Conservation (phyloP, 2,113 vertebrate genomes). For the Pluvialis apricaria region DNA sequence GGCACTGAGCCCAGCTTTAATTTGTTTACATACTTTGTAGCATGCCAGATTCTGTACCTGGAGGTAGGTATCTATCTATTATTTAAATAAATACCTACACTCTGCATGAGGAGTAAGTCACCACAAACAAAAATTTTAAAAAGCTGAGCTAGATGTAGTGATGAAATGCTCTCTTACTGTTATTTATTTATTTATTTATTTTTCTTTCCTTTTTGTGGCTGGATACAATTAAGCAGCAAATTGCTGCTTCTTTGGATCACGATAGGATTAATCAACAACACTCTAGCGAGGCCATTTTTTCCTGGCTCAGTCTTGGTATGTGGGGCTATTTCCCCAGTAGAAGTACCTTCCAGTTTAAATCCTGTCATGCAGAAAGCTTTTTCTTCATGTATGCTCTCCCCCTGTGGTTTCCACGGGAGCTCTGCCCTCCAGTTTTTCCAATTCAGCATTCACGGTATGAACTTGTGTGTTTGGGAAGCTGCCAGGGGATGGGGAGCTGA, state of each 20-base stretch:
- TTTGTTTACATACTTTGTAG: conserved; percentile 16
- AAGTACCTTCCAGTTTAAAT: conserved; percentile 49
- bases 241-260: neutral
- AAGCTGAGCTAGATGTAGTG: neutral
- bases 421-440: conserved; percentile 56
- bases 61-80: conserved; percentile 1
- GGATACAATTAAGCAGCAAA: conserved; percentile 21
- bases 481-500: conserved; percentile 32
- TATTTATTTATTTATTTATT: neutral
- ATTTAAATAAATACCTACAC: conserved; percentile 12
- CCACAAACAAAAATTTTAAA: neutral
- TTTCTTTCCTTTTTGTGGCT: neutral
- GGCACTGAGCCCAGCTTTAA: conserved; percentile 18
- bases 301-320: neutral
- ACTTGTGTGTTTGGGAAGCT: conserved; percentile 40
- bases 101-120: neutral
- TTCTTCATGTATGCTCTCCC: conserved; percentile 24
- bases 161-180: neutral
- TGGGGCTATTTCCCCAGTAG: conserved; percentile 43
- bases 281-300: neutral
- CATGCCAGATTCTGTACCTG: neutral
- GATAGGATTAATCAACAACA: conserved; percentile 22
- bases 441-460: conserved; percentile 52
- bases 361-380: conserved; percentile 49
- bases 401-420: conserved; percentile 25